Evolutionary conservation across 2,797 vertebrate species (phyloP), one percentile per base, ranked within the genome.

Genomic region (Gymnoscopelus braueri): DNA sequence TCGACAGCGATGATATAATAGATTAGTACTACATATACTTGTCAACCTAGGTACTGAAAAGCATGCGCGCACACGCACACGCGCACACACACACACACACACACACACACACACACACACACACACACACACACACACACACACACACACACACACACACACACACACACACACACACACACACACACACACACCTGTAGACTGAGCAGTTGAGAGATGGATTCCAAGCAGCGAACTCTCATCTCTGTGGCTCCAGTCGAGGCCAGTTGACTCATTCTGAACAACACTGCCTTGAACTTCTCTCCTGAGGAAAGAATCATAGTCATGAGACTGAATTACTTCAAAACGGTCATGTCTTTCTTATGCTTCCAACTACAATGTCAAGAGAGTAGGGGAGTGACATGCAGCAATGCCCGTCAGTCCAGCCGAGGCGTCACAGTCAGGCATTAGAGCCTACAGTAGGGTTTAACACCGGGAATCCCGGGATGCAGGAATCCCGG

Each of bases 161-260:
- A 59, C 4, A 19, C 5, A 68, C 24, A 29, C 54, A 47, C 13
- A 61, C 1, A 60, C 2, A 47, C 19, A 35, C 3, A 3, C 13
- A 32, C 3, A 2, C 47, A 24, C 14, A 67, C 8, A 71, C 94
- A 91, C 83, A 99, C 98, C 85, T 94, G 89, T 64, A 99, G 84
- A 51, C 92, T 93, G 39, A 99, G 90, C 39, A 99, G 93, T 60
- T 96, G 94, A 0, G 96, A 90, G 68, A 98, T 79, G 0, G 97
- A 94, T 24, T 98, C 98, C 80, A 99, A 79, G 83, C 96, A 96
- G 19, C 98, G 95, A 9, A 96, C 93, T 68, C 96, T 86, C 65
- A 98, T 70, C 63, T 97, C 97, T 0, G 93, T 94, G 0, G 94
- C 88, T 63, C 95, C 94, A 59, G 94, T 92, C 65, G 86, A 92